A percentile compares a stretch with the other conserved stretches of the same genome.
Evolutionary conservation across 2,113 vertebrate genomes (phyloP).

Genomic region (Caretta caretta): DNA sequence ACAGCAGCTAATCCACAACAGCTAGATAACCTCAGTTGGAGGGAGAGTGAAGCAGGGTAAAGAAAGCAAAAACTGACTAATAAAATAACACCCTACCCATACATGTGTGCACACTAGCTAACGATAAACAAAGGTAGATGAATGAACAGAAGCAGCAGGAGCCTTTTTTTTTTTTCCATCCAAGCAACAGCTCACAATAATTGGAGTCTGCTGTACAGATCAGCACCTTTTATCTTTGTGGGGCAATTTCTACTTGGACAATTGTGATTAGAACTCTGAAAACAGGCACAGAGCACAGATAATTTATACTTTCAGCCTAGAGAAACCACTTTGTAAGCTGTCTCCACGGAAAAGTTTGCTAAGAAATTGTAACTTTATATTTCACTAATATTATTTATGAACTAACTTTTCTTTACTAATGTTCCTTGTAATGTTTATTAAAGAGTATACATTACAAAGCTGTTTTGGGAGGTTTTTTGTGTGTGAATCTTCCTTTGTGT

Average conservation of each 20-base stretch:
- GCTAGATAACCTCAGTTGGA: fast-evolving
- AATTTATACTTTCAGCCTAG: neutral
- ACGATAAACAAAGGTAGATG: neutral
- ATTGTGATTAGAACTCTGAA: neutral
- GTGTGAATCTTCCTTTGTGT: neutral
- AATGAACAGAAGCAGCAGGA: neutral
- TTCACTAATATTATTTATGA: neutral
- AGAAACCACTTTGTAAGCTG: neutral
- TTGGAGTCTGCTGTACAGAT: neutral
- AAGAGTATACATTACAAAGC: neutral
- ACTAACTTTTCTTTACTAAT: neutral
- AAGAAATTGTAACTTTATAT: neutral
- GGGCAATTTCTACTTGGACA: neutral
- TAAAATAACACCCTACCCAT: neutral
- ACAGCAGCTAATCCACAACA: neutral
- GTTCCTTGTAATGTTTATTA: neutral
- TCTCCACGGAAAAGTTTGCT: neutral
- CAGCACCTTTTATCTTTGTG: neutral
- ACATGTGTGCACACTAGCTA: neutral
- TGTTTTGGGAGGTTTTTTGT: neutral
- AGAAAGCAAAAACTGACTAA: neutral
- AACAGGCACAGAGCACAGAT: neutral
- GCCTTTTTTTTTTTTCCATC: neutral
- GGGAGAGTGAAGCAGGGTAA: neutral
- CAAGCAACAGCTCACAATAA: neutral